Evolutionary conservation across 1,140 invertebrate genomes (phyloP).

Genomic region (Dinoponera quadriceps): DNA sequence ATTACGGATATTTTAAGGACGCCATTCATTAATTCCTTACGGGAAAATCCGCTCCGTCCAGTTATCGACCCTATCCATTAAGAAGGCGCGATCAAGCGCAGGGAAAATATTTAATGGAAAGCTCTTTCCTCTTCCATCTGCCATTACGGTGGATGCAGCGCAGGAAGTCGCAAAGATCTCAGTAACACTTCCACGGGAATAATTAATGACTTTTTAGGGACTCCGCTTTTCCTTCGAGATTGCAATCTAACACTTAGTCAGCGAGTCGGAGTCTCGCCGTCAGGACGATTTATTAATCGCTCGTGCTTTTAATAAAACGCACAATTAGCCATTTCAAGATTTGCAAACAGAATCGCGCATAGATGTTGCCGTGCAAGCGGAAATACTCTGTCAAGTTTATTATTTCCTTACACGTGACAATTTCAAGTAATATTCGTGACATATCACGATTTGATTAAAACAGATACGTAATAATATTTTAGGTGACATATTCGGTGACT

Average conservation of each 20-base stretch:
- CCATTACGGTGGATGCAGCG: constrained; percentile 18
- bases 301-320: constrained; percentile 26
- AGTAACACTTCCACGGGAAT: constrained; percentile 51
- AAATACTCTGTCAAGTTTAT: constrained; percentile 11
- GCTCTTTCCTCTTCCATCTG: constrained; percentile 31
- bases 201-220: constrained; percentile 49
- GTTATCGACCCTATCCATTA: constrained; percentile 28
- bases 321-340: constrained; percentile 19
- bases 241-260: constrained; percentile 34
- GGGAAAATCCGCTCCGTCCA: neutral
- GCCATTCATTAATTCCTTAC: neutral
- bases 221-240: constrained; percentile 5
- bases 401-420: neutral
- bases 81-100: constrained; percentile 21
- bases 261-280: constrained; percentile 30
- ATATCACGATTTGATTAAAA: neutral
- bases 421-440: neutral
- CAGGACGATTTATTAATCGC: constrained; percentile 20
- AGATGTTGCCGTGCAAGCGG: neutral
- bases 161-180: constrained; percentile 46
- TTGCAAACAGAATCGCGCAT: neutral
- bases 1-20: neutral
- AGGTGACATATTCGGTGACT: too few species aligned
- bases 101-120: constrained; percentile 52
- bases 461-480: neutral